These are phyloP conservation scores for Calliphora vicina DNA, from an alignment of 1,140 invertebrate genomes.

Conservation along the genomic window DNA sequence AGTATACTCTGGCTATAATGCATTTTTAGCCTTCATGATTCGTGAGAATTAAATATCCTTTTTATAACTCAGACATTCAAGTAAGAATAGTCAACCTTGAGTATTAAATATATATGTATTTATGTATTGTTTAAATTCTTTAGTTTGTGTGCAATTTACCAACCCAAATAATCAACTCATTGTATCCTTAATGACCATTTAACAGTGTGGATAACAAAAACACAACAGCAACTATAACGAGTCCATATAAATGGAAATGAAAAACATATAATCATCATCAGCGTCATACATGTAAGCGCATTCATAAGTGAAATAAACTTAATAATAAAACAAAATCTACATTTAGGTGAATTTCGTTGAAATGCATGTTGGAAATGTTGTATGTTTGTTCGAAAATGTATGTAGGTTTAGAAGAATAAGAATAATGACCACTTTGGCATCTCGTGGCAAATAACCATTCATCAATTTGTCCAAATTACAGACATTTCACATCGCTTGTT, in stretches of 20 bases:
- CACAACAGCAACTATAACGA: background rate
- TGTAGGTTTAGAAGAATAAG: conserved; percentile 47
- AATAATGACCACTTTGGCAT: conserved; percentile 64
- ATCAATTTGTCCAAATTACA: conserved; percentile 64
- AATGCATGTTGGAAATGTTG: background rate
- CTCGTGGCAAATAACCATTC: conserved; percentile 64
- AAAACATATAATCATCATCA: conserved; percentile 13
- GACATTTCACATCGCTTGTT: conserved; percentile 61
- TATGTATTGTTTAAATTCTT: background rate
- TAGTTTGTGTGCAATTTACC: conserved; percentile 3
- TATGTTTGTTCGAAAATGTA: background rate
- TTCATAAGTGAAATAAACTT: conserved; percentile 30
- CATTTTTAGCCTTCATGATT: background rate
- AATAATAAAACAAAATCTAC: background rate
- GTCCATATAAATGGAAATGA: conserved; percentile 8
- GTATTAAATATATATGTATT: background rate
- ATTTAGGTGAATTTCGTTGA: conserved; percentile 2
- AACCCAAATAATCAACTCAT: conserved; percentile 25
- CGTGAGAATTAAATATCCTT: conserved; percentile 1
- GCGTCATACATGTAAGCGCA: background rate
- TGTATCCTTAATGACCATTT: conserved; percentile 31
- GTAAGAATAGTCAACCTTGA: conserved; percentile 2
- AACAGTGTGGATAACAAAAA: background rate
- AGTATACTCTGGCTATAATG: background rate
- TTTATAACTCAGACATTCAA: too few relatives aligned